Conservation (phyloP, 1,140 invertebrate genomes). For the Caenorhabditis latens region DNA sequence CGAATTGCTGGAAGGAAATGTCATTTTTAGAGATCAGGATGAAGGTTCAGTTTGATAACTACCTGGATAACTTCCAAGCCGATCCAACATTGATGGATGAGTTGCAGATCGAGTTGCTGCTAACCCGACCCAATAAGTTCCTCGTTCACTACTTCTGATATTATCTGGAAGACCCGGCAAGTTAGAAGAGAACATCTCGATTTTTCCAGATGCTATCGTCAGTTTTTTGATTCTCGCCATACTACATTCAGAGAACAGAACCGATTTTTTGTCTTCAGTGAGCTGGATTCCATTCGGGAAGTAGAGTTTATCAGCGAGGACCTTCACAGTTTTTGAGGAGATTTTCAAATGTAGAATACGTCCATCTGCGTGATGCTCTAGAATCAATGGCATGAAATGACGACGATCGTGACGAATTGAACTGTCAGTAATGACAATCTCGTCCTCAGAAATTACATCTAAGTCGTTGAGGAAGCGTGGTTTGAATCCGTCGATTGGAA, state of each 20-base stretch:
- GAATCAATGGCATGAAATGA: conserved; percentile 77
- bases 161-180: conserved; percentile 79
- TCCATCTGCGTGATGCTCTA: conserved; percentile 77
- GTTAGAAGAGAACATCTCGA: conserved; percentile 78
- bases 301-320: conserved; percentile 74
- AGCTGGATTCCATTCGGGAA: conserved; percentile 79
- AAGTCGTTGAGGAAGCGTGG: conserved; percentile 69
- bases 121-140: conserved; percentile 72
- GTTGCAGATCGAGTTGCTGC: conserved; percentile 29
- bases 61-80: conserved; percentile 4
- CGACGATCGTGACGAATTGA: conserved; percentile 78
- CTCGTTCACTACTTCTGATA: conserved; percentile 77
- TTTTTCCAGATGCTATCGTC: conserved; percentile 66
- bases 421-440: conserved; percentile 78
- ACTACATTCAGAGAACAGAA: conserved; percentile 78
- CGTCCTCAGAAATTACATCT: conserved; percentile 65
- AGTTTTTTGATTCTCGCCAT: conserved; percentile 75
- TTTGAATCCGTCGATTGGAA: conserved; percentile 63
- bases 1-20: conserved; percentile 63
- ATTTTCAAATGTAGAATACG: conserved; percentile 77
- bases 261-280: conserved; percentile 73
- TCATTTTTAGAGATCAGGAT: background rate
- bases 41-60: background rate
- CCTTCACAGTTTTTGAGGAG: conserved; percentile 67
- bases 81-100: conserved; percentile 25